Conservation (phyloP, 1,140 invertebrate species). For the Dinothrombium tinctorium region DNA sequence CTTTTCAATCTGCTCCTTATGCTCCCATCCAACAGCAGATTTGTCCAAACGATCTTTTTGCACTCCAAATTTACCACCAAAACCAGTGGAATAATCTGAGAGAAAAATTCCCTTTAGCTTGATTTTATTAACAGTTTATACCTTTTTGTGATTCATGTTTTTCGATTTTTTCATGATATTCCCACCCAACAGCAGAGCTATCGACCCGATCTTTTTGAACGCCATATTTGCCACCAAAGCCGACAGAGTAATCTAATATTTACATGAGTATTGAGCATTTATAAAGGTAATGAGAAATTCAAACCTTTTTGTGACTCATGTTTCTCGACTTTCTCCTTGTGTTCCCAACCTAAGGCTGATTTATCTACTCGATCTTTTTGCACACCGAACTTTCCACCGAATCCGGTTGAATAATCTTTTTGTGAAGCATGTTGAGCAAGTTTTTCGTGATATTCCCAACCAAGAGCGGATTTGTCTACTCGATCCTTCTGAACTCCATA, state of each 20-base stretch:
- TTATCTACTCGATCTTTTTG: slow-evolving; percentile 57
- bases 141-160: slow-evolving; percentile 29
- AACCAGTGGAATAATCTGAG: slow-evolving; percentile 47
- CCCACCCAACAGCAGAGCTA: slow-evolving; percentile 29
- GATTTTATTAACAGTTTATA: background rate
- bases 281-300: background rate
- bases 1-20: slow-evolving; percentile 25
- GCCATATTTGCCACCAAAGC: slow-evolving; percentile 79
- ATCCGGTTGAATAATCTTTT: slow-evolving; percentile 30
- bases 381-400: slow-evolving; percentile 78
- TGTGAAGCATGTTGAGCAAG: slow-evolving; percentile 27
- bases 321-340: slow-evolving; percentile 25
- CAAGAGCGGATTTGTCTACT: slow-evolving; percentile 38
- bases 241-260: slow-evolving; percentile 38
- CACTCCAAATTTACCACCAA: slow-evolving; percentile 78
- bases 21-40: slow-evolving; percentile 26
- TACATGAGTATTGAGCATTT: background rate
- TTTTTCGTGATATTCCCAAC: slow-evolving; percentile 28
- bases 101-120: background rate
- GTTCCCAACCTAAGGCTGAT: slow-evolving; percentile 26
- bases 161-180: slow-evolving; percentile 25
- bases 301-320: slow-evolving; percentile 27
- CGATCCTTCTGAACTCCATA: slow-evolving; percentile 55
- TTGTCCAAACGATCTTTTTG: slow-evolving; percentile 57
- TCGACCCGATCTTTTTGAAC: slow-evolving; percentile 61